These are phyloP conservation scores for Tenodera sinensis DNA, from an alignment of 2,888 invertebrate genomes.

Conservation along the genomic window DNA sequence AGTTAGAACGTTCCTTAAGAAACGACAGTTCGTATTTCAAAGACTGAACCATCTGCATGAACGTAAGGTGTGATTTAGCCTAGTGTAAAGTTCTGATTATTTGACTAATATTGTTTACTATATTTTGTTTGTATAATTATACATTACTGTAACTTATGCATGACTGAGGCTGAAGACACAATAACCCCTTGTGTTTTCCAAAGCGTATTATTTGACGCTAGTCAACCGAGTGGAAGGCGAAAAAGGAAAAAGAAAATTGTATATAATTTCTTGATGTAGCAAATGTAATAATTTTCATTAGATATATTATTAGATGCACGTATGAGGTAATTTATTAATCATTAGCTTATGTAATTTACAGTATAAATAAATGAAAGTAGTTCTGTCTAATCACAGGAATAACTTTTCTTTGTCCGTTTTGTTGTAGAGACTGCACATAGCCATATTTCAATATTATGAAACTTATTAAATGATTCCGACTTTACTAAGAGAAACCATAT, in stretches of 20 bases:
- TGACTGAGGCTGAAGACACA: conserved; percentile 20
- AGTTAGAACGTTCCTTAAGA: not conserved
- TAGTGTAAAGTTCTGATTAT: not conserved
- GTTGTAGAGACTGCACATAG: no score
- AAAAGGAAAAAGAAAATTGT: not conserved
- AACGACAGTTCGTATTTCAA: not conserved
- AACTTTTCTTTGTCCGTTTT: no score
- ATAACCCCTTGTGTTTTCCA: conserved; percentile 1
- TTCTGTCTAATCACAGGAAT: not conserved
- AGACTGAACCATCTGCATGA: not conserved
- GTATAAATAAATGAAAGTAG: not conserved
- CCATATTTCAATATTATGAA: no score
- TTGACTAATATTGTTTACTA: not conserved
- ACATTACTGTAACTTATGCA: conserved; percentile 17
- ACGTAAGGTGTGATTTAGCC: not conserved
- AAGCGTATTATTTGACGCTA: conserved; percentile 33
- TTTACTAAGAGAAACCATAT: no score
- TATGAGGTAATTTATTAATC: not conserved
- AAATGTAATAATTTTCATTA: not conserved
- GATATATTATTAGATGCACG: not conserved
- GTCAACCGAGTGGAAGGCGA: conserved; percentile 19
- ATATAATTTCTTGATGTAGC: not conserved
- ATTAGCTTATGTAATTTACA: not conserved
- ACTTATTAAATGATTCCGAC: no score
- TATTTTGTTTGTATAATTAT: not conserved